Base-by-base conservation (phyloP, 2,113 vertebrate genomes). In the Limnothrissa miodon region DNA sequence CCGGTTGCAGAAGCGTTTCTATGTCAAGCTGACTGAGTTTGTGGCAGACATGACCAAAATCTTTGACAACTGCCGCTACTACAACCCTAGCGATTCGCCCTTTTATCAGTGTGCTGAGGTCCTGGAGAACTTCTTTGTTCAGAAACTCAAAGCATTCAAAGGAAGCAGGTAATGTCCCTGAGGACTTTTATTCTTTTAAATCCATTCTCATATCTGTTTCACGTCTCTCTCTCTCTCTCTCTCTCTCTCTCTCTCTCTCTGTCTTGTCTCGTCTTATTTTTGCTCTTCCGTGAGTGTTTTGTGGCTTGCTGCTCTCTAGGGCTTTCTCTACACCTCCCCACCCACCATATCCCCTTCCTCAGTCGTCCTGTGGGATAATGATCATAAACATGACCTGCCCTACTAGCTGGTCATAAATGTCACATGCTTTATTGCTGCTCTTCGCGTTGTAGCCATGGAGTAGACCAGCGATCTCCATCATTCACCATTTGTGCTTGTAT, bases 31-130 rank as follows among this genome's bases (percentile, higher is more conserved):
- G 89, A 99, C 98, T 0, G 98, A 99, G 93, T 99, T 98, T 88
- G 98, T 99, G 93, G 98, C 98, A 81, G 98, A 99, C 90, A 98
- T 99, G 97, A 99, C 98, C 98, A 99, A 99, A 98, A 98, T 99
- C 93, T 99, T 99, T 86, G 98, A 99, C 94, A 99, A 99, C 94
- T 99, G 98, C 93, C 98, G 98, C 94, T 99, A 99, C 88, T 99
- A 99, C 96, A 99, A 99, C 93, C 97, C 98, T 82, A 98, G 96
- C 79, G 98, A 99, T 93, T 99, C 98, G 78, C 96, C 97, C 86
- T 99, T 99, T 90, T 99, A 97, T 92, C 97, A 99, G 90, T 99
- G 98, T 86, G 98, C 98, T 39, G 98, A 99, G 93, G 95, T 97
- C 89, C 96, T 99, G 0, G 98, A 99, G 90, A 96, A 96, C 46